Base-by-base conservation (phyloP, 2,888 invertebrate species). In the Hydriomena furcata region DNA sequence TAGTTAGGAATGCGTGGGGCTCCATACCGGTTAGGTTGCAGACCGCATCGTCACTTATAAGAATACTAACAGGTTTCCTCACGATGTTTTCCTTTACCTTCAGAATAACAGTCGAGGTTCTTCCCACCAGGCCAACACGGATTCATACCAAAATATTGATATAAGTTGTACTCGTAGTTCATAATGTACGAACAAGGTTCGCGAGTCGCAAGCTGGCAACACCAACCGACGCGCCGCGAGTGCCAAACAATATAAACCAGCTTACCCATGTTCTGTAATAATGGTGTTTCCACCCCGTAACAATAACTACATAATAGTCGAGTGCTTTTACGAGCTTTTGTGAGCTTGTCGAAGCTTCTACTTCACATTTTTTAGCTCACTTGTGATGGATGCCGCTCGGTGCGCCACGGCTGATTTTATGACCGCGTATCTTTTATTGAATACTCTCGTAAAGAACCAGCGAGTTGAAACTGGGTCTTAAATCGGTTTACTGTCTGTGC, bases 271-370 rank as follows among this genome's bases (percentile, higher is more conserved):
- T 17, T 3, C n/a, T 2, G 17, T 90, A 87, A 90, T 90, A 88
- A 88, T 87, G 85, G 90, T 89, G 87, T 88, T 90, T 88, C 85
- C 88, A 90, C 87, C 79, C 86, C 74, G 87, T 89, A 89, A 89
- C 88, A 89, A 88, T 88, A 90, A 89, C 87, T 87, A 87, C 89
- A 86, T 88, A 89, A 89, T 89, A 90, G 88, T 87, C 73, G 80
- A 89, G 87, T 79, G 87, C 84, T 85, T 90, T 89, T 89, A 89
- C 84, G 89, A 90, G 87, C 90, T 90, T 90, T 90, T 90, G 88
- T 88, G 73, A 84, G 84, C 84, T 82, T 79, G 85, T 85, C 84
- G 82, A 84, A 82, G 87, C 85, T 86, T 75, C 88, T 82, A 87
- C 85, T 84, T 75, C 76, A 68, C 71, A 73, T 82, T 89, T 86